Conservation (phyloP, 2,113 vertebrate species). For the Ciconia stormi region DNA sequence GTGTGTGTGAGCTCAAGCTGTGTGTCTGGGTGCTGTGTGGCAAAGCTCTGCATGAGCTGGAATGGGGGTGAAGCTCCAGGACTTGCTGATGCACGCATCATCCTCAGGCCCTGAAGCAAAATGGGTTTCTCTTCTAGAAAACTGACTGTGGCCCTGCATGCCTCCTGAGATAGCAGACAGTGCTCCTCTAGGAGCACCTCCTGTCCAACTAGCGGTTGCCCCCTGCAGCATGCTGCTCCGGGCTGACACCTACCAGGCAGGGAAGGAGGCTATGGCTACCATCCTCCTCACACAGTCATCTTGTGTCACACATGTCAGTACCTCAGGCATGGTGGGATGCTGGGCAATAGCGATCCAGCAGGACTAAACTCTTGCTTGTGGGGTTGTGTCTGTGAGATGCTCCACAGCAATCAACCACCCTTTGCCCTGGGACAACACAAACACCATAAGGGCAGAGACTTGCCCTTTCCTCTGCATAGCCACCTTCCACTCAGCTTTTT, state of each 20-base stretch:
- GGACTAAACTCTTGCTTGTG: neutral
- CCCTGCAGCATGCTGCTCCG: neutral
- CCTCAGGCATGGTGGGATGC: too few relatives aligned
- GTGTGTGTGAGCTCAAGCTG: neutral
- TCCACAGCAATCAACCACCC: neutral
- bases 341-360: rapidly evolving
- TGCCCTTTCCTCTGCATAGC: neutral
- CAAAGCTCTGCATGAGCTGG: neutral
- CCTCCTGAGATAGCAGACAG: neutral
- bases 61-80: neutral
- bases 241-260: neutral
- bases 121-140: neutral
- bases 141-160: neutral
- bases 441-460: neutral
- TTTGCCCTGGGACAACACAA: neutral
- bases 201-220: neutral
- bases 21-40: rapidly evolving
- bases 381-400: neutral
- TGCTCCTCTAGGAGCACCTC: neutral
- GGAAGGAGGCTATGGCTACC: neutral
- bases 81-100: neutral
- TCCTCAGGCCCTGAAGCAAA: neutral
- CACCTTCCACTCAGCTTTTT: neutral
- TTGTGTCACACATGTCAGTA: too few relatives aligned
- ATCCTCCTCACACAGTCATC: neutral